Base-by-base conservation (phyloP, 2,797 vertebrate species). In the Coregonus ussuriensis region DNA sequence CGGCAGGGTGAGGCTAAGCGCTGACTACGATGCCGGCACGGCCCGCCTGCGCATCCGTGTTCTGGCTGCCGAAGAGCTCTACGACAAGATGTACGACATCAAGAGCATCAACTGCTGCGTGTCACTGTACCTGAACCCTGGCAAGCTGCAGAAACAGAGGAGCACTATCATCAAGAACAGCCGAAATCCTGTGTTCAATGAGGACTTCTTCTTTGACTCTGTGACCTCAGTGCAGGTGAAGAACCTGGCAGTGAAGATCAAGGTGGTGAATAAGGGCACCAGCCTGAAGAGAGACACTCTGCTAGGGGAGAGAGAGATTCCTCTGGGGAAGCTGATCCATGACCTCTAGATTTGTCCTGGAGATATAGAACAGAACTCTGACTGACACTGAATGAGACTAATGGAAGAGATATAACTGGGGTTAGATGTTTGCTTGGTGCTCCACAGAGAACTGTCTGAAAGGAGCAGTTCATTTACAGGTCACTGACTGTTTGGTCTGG, bases 91-190 rank as follows among this genome's bases (percentile, higher is more conserved):
- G 1, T 92, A 92, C 1, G 97, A 99, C 4, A 87, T 94, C 35
- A 96, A 97, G 82, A 95, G 94, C 91, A 97, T 99, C 93, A 96
- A 97, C 92, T 99, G 98, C 93, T 99, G 97, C 18, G 97, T 98
- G 77, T 93, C 96, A 0, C 92, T 99, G 47, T 98, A 96, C 88
- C 94, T 99, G 85, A 97, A 96, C 84, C 98, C 98, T 0, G 98
- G 98, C 1, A 99, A 99, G 93, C 89, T 96, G 84, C 98, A 99
- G 93, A 98, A 97, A 84, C 98, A 99, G 76, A 92, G 97, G 74
- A 99, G 97, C 95, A 98, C 97, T 89, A 97, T 99, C n/a, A 93
- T 99, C 92, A 98, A 98, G 92, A 97, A 97, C 91, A 99, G 97
- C 93, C 95, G 96, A 83, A 97, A 96, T 85, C 98, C 98, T 0